Base-by-base conservation (phyloP, 2,888 invertebrate species). In the Drosophila borealis region DNA sequence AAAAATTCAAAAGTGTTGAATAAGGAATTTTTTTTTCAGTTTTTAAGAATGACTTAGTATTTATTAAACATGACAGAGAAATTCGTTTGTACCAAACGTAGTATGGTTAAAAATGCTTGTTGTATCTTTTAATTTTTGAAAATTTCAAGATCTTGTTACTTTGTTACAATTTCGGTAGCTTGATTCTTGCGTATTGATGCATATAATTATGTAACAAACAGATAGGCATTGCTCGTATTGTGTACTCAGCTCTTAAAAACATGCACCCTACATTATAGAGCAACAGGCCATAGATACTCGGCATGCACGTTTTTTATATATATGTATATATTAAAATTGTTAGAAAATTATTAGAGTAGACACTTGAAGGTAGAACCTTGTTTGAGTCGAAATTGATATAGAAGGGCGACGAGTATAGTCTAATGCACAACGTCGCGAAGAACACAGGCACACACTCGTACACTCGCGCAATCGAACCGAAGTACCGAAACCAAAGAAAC, bases 401-500 rank as follows among this genome's bases (percentile, higher is more conserved):
- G 63, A 41, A 56, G 42, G 42, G 60, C 49, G 59, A n/a, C 21
- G 34, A 57, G 46, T 54, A 14, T 51, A 54, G 44, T 19, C 36
- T 33, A 37, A 57, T 41, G 61, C 67, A 68, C 50, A 62, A 39
- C 41, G 48, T 46, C 36, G 44, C 29, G 21, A 19, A 68, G 59
- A 37, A 49, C 36, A 50, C 56, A 49, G 42, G 41, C 59, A 46
- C n/a, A 46, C 45, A 34, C 41, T 14, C 48, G 60, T 21, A 56
- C 46, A 48, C 39, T 37, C 42, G 41, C 42, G 39, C 39, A 67
- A 65, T 66, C 71, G 64, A 71, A 54, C 37, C 56, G 50, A 36
- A 56, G 48, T 61, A 59, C 53, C 66, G 34, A 59, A 78, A 64
- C 50, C 53, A 71, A 74, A 81, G 65, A 83, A 77, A 69, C 69